These are phyloP conservation scores for Proisotoma minuta DNA, from an alignment of 2,888 invertebrate genomes.

Conservation along the genomic window DNA sequence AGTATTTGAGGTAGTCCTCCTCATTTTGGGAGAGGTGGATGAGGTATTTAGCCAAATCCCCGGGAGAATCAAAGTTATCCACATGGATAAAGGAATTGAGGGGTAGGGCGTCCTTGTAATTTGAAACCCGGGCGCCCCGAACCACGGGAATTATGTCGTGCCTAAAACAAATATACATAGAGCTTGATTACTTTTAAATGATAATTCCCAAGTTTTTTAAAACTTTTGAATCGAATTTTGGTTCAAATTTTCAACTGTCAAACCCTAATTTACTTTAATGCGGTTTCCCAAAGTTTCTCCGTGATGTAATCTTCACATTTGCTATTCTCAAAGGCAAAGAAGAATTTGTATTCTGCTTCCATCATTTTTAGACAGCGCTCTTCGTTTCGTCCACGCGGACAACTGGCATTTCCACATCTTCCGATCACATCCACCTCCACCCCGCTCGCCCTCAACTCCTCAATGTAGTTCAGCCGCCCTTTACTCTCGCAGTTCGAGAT, in stretches of 20 bases:
- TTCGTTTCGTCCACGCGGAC: slow-evolving; percentile 56
- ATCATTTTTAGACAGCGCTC: slow-evolving; percentile 22
- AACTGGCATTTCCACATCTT: slow-evolving; percentile 77
- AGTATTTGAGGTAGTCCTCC: slow-evolving; percentile 18
- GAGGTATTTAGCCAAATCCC: slow-evolving; percentile 31
- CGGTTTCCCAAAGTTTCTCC: slow-evolving; percentile 49
- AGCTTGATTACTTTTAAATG: no score
- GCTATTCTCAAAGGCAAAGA: slow-evolving; percentile 50
- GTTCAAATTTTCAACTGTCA: no score
- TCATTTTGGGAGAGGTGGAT: slow-evolving; percentile 26
- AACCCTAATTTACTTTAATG: slow-evolving; percentile 11
- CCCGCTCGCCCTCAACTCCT: slow-evolving; percentile 74
- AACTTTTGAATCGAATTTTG: no score
- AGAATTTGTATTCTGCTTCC: slow-evolving; percentile 48
- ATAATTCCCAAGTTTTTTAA: no score
- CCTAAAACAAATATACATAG: neutral
- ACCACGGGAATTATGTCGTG: slow-evolving; percentile 34
- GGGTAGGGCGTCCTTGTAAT: slow-evolving; percentile 38
- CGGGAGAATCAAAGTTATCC: slow-evolving; percentile 37
- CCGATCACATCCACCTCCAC: slow-evolving; percentile 89
- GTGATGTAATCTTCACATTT: slow-evolving; percentile 49
- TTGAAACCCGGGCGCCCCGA: slow-evolving; percentile 41
- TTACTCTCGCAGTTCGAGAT: slow-evolving; percentile 22
- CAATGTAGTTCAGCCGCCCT: slow-evolving; percentile 73
- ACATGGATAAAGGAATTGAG: slow-evolving; percentile 42